Base-by-base conservation (phyloP, 2,888 invertebrate species). In the Tryphoninae sp. region DNA sequence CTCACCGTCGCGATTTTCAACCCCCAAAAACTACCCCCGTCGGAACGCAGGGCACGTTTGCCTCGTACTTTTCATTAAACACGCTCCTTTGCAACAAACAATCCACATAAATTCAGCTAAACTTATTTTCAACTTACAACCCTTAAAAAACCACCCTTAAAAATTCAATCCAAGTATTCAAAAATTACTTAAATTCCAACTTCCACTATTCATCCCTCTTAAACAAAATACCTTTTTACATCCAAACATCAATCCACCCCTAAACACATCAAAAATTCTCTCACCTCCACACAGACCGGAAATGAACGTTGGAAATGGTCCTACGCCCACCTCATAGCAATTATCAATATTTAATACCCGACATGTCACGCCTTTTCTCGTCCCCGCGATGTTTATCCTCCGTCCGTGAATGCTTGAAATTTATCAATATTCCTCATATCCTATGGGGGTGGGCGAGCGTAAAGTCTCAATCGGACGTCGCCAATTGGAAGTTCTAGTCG, bases 381-480 rank as follows among this genome's bases (percentile, higher is more conserved):
- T 26, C 23, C 26, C 1, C 59, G 40, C 8, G 22, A 8, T 13
- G 9, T 3, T 22, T 2, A 23, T 45, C 51, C 65, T 61, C 40
- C 3, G 33, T 9, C 42, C 11, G 16, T 64, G 23, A 23, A 51
- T 42, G 58, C 65, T 42, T 55, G 16, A 22, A 45, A 78, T 81
- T 75, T 78, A 67, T 42, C 78, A 73, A 82, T 79, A 76, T 82
- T 76, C 58, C 78, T 82, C 75, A 72, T 75, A 82, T 79, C 82
- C 82, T 68, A 72, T 72, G 72, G 16, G 16, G 59, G 71, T 67
- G 53, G 59, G 71, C 19, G 58, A 71, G 61, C 51, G 84, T 84
- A 84, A 86, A 86, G 86, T 84, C 87, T 84, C 81, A 82, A 86
- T 76, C 82, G 80, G 82, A 83, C 79, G 84, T 83, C 76, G 78